These are phyloP conservation scores for Drosophila ogumai DNA, from an alignment of 1,140 invertebrate genomes.

Conservation along the genomic window DNA sequence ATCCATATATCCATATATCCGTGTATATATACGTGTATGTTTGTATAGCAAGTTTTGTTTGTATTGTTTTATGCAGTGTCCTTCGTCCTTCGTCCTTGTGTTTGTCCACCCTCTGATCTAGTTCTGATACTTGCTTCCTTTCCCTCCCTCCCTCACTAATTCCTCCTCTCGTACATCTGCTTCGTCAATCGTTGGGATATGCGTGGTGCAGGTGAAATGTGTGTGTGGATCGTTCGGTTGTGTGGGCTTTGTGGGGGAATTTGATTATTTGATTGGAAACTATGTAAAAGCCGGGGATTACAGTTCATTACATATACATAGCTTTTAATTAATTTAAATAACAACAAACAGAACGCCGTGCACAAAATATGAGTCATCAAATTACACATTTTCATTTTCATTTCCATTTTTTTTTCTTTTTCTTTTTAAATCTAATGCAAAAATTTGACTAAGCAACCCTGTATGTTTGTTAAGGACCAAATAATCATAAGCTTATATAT, in stretches of 20 bases:
- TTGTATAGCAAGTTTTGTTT: slow-evolving; percentile 44
- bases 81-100: slow-evolving; percentile 5
- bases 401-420: slow-evolving; percentile 2
- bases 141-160: neutral
- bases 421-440: slow-evolving; percentile 66
- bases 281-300: slow-evolving; percentile 37
- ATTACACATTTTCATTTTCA: slow-evolving; percentile 26
- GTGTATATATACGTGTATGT: slow-evolving; percentile 22
- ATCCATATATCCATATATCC: slow-evolving; percentile 54
- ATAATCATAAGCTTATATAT: slow-evolving; percentile 61
- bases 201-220: slow-evolving; percentile 73
- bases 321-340: slow-evolving; percentile 49
- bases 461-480: slow-evolving; percentile 73
- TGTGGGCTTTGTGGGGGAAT: slow-evolving; percentile 12
- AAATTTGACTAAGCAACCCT: slow-evolving; percentile 83
- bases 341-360: slow-evolving; percentile 67
- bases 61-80: slow-evolving; percentile 41
- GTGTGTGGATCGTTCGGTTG: slow-evolving; percentile 51
- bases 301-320: slow-evolving; percentile 32
- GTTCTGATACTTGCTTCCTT: slow-evolving; percentile 7
- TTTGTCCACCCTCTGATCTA: slow-evolving; percentile 20
- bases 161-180: slow-evolving; percentile 23
- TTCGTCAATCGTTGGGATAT: slow-evolving; percentile 77
- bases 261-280: too few relatives aligned
- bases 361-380: slow-evolving; percentile 51